Evolutionary conservation across 2,888 invertebrate species (phyloP), one percentile per base, ranked within the genome.

Genomic region (Pristionchus fissidentatus): DNA sequence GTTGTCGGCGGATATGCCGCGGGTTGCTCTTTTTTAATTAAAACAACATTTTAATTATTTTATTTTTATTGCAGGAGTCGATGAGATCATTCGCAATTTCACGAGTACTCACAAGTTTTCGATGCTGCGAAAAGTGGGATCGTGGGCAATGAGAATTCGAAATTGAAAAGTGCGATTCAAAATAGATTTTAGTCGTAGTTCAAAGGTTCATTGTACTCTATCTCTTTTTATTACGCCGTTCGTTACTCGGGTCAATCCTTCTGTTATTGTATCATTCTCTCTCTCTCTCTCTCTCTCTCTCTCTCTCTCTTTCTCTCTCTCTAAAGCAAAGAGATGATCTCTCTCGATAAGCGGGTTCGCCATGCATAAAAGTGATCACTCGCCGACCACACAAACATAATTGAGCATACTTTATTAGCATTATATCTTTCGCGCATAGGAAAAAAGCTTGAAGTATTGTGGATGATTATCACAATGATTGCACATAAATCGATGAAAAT

Each of bases 341-440:
- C 57, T 57, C 70, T 70, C 70, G 70, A 70, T 70, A 70, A 70
- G 43, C 70, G 70, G 70, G 70, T 70, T 70, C 70, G 70, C 43
- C 66, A 38, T 66, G 35, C 5, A 66, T 22, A 22, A 62, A 29
- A 35, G n/a, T n/a, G 66, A 13, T 7, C 4, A 66, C 22, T 66
- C 57, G n/a, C n/a, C n/a, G 62, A 22, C 38, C 22, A 66, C 38
- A 8, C 35, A 38, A 38, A 38, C 4, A 22, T 13, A 3, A 62
- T 62, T 7, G 62, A 62, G 29, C 26, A 43, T 41, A 22, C n/a
- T 62, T 62, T 62, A 62, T 62, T 43, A 41, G 41, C 38, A 70
- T 41, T 41, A 49, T 49, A 49, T 75, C 49, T 49, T 26, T 75
- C 49, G 32, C 49, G 49, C 49, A 52, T 22, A 13, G 49, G 49